Evolutionary conservation across 1,140 invertebrate genomes (phyloP).

Genomic region (Mercenaria mercenaria): DNA sequence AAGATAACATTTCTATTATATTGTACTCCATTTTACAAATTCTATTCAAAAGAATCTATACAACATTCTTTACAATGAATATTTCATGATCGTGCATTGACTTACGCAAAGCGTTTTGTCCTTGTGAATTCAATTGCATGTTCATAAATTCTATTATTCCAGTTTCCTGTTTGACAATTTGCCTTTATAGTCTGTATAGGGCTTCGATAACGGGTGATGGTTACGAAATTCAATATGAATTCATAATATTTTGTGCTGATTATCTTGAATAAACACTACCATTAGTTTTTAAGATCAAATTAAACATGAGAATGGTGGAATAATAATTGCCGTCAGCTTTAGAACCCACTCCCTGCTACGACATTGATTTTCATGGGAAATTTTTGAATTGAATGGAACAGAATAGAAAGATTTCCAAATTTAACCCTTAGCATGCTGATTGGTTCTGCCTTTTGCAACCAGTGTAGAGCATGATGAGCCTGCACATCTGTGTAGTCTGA

Average conservation of each 20-base stretch:
- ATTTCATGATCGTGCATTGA: background rate
- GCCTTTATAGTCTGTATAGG: background rate
- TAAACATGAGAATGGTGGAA: constrained; percentile 17
- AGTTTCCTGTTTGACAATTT: background rate
- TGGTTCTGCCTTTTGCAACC: no score
- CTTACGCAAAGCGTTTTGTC: background rate
- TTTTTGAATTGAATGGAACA: background rate
- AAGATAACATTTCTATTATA: background rate
- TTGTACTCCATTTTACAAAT: background rate
- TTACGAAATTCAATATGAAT: background rate
- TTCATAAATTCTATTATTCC: background rate
- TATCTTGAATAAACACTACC: constrained; percentile 16
- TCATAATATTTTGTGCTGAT: background rate
- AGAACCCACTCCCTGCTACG: background rate
- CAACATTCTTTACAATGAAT: background rate
- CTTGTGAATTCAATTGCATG: background rate
- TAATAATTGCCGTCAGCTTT: background rate
- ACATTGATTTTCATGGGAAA: background rate
- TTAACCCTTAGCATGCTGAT: no score
- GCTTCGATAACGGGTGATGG: background rate
- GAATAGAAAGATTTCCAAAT: no score
- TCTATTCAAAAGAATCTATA: background rate
- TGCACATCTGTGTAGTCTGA: no score
- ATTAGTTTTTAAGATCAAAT: background rate
- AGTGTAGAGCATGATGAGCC: no score